phyloP scores from a whole-genome alignment of 1,140 invertebrate species.

The Zaprionus taronus region DNA sequence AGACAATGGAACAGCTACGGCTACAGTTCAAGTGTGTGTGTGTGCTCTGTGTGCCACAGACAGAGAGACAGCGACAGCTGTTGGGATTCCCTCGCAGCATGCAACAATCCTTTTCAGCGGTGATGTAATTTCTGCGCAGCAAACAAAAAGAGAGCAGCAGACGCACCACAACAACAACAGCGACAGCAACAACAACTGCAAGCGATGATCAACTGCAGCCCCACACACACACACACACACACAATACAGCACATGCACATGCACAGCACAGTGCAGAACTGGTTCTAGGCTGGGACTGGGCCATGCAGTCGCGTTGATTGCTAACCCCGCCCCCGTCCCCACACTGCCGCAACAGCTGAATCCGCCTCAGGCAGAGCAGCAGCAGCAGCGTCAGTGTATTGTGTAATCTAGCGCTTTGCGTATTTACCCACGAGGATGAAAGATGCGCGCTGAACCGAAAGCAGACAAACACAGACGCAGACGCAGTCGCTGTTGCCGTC shows the following conservation, averaged over 20 bases:
- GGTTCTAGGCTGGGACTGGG: slow-evolving; percentile 47
- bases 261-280: slow-evolving; percentile 30
- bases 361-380: slow-evolving; percentile 22
- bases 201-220: slow-evolving; percentile 37
- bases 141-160: slow-evolving; percentile 53
- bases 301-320: slow-evolving; percentile 28
- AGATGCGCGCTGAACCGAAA: slow-evolving; percentile 78
- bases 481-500: slow-evolving; percentile 1
- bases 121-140: slow-evolving; percentile 75
- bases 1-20: slow-evolving; percentile 55
- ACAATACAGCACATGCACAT: not conserved
- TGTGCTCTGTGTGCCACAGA: slow-evolving; percentile 13
- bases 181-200: slow-evolving; percentile 38
- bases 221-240: slow-evolving; percentile 1
- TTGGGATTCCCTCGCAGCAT: slow-evolving; percentile 71
- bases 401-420: slow-evolving; percentile 80
- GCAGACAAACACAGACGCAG: slow-evolving; percentile 71
- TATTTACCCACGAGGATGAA: slow-evolving; percentile 83
- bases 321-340: not conserved
- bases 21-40: slow-evolving; percentile 34
- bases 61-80: slow-evolving; percentile 61
- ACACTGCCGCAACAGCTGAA: slow-evolving; percentile 17
- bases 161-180: slow-evolving; percentile 27
- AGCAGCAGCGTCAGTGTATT: slow-evolving; percentile 41
- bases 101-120: slow-evolving; percentile 64